These are phyloP conservation scores for Tromatobia lineatoria DNA, from an alignment of 2,888 invertebrate genomes.

Conservation along the genomic window DNA sequence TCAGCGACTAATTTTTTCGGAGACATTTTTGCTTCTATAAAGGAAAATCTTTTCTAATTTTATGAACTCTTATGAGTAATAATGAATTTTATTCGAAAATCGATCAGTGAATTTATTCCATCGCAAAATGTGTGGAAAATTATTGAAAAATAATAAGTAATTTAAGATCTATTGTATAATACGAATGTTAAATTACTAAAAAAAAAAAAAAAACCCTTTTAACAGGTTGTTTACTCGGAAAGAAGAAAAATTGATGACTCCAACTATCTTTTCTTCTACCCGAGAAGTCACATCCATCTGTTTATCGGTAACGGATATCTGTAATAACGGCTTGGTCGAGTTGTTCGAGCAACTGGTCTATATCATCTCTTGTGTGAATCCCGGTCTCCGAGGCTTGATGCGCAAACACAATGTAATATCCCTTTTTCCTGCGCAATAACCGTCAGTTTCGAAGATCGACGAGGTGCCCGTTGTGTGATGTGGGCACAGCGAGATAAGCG, in stretches of 20 bases:
- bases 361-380: neutral
- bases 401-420: conserved; percentile 54
- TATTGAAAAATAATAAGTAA: neutral
- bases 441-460: conserved; percentile 63
- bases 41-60: too few relatives aligned
- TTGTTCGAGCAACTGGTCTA: neutral
- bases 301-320: conserved; percentile 33
- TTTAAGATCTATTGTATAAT: neutral
- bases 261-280: neutral
- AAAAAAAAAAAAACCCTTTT: conserved; percentile 8
- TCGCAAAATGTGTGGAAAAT: too few relatives aligned
- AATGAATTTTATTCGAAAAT: too few relatives aligned
- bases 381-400: conserved; percentile 21
- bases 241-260: conserved; percentile 10
- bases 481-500: conserved; percentile 50
- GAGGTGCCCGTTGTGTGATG: conserved; percentile 37
- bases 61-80: too few relatives aligned
- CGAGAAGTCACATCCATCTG: neutral
- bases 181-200: conserved; percentile 11
- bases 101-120: too few relatives aligned
- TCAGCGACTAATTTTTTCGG: too few relatives aligned
- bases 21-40: too few relatives aligned
- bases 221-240: neutral
- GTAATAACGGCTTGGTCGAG: neutral
- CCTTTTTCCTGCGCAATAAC: conserved; percentile 49